A percentile compares a stretch with the other conserved stretches of the same genome.
phyloP scores from a whole-genome alignment of 2,113 vertebrate species.

The Pandion haliaetus region DNA sequence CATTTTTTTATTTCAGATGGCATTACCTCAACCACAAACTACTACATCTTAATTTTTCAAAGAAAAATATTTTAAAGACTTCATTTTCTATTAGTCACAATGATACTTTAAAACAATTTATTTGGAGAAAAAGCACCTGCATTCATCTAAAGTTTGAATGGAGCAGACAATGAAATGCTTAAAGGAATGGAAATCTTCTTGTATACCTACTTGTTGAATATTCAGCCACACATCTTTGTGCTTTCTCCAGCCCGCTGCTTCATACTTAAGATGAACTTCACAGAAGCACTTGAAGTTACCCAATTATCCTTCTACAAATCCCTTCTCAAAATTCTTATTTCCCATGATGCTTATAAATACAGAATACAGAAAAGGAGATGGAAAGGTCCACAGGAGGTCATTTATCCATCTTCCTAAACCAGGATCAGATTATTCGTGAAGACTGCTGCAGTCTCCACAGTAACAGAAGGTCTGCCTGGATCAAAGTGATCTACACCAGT shows the following conservation, averaged over 20 bases:
- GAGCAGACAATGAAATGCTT: neutral
- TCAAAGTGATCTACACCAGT: neutral
- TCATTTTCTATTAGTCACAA: neutral
- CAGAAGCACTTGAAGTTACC: neutral
- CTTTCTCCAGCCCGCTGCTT: neutral
- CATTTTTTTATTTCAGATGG: neutral
- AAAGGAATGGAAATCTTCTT: neutral
- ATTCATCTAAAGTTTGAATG: neutral
- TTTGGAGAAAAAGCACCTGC: neutral
- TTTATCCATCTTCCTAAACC: neutral
- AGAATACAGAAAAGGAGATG: neutral
- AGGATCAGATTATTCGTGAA: neutral
- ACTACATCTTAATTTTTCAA: neutral
- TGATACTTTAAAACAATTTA: neutral
- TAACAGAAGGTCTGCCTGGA: neutral
- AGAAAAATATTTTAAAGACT: neutral
- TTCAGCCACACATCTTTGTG: neutral
- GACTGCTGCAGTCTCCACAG: neutral
- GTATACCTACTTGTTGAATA: neutral
- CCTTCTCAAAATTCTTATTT: neutral
- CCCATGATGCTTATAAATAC: neutral
- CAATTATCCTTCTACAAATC: neutral
- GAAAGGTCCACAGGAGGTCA: neutral
- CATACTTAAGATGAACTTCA: neutral
- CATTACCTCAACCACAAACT: neutral